A percentile compares a stretch with the other conserved stretches of the same genome.
Evolutionary conservation across 2,888 invertebrate genomes (phyloP).

Genomic region (Pasiphila rectangulata): DNA sequence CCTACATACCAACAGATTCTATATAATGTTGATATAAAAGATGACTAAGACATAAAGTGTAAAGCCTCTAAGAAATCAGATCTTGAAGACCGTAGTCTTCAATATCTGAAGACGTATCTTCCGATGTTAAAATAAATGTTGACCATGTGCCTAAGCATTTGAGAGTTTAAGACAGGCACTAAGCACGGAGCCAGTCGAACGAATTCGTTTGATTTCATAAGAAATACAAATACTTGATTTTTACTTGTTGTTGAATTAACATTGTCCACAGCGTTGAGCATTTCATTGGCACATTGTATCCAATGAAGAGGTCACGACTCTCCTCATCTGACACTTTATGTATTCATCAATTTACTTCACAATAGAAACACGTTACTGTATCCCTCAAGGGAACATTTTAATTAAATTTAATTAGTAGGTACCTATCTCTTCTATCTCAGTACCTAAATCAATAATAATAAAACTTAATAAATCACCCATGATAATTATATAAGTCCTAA

Average conservation of each 20-base stretch:
- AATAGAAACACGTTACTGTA: constrained; percentile 40
- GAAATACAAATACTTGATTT: neutral
- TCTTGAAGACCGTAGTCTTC: no score
- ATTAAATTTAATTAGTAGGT: neutral
- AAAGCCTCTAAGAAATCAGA: no score
- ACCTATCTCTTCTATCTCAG: neutral
- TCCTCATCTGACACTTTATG: constrained; percentile 52
- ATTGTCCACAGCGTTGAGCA: constrained; percentile 36
- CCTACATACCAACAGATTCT: neutral
- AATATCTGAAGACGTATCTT: no score
- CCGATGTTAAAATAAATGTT: no score
- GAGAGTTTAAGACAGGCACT: neutral
- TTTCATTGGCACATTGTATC: constrained; percentile 40
- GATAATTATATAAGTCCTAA: no score
- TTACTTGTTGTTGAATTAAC: constrained; percentile 24
- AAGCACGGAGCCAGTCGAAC: no score
- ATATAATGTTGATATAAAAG: neutral
- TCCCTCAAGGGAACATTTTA: neutral
- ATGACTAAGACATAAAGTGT: no score
- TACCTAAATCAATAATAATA: neutral
- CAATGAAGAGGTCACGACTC: constrained; percentile 62
- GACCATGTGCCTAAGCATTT: no score
- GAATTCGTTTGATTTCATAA: no score
- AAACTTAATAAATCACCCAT: no score
- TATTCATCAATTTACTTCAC: constrained; percentile 59